These are phyloP conservation scores for Fistularia tabacaria DNA, from an alignment of 2,797 vertebrate species.

Conservation along the genomic window DNA sequence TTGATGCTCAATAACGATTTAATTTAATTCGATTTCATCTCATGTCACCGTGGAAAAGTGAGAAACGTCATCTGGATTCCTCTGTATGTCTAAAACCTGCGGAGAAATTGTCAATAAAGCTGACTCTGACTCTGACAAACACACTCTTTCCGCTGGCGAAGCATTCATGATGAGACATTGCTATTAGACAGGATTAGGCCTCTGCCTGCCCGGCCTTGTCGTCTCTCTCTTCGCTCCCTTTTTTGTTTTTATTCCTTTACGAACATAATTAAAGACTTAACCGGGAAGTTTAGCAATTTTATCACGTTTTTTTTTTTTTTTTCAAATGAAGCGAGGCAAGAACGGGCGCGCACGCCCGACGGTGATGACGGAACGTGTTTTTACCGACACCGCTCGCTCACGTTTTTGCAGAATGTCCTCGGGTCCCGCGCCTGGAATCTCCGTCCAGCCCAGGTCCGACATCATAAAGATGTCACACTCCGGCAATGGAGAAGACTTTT, in stretches of 20 bases:
- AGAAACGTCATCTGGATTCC: too few species aligned
- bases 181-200: conserved; percentile 51
- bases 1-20: too few species aligned
- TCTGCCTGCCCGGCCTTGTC: conserved; percentile 46
- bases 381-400: neutral
- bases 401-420: conserved; percentile 5
- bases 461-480: too few species aligned
- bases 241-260: neutral
- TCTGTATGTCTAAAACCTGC: too few species aligned
- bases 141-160: conserved; percentile 21
- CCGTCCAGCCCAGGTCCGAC: neutral
- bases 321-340: conserved; percentile 18
- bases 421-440: conserved; percentile 1
- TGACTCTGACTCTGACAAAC: neutral
- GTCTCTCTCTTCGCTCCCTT: neutral
- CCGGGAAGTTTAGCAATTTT: conserved; percentile 22
- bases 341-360: conserved; percentile 4
- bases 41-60: too few species aligned
- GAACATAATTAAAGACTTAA: conserved; percentile 39
- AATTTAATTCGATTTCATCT: too few species aligned
- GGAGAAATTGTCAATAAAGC: too few species aligned
- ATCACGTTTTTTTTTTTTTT: conserved; percentile 10
- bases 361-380: conserved; percentile 1
- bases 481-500: too few species aligned
- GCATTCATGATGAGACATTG: conserved; percentile 26